Base-by-base conservation (phyloP, 2,797 vertebrate genomes). In the Anisognathus igniventris region DNA sequence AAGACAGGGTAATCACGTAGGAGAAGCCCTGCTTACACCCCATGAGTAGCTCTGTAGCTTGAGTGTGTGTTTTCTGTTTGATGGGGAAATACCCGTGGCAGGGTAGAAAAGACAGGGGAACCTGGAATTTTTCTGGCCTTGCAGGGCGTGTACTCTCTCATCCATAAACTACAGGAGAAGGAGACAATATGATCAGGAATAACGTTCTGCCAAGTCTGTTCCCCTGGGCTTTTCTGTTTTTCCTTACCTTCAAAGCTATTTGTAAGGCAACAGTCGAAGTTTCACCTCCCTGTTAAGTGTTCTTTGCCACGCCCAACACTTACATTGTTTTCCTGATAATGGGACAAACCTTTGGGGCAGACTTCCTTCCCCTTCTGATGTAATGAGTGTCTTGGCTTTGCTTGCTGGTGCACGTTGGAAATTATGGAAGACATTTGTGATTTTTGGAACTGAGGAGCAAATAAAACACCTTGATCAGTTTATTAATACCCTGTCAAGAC, bases 351-450 rank as follows among this genome's bases (percentile, higher is more conserved):
- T 88, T 89, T 72, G 5, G 1, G 54, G 28, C 50, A 72, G 50
- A 10, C 19, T 78, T 77, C 61, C 33, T 58, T 31, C n/a, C 31
- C 5, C 10, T 74, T 77, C 40, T 0, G 0, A 18, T 60, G 7
- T 61, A 72, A 61, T 25, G 11, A 25, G 48, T 68, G 28, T 66
- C 50, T 92, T 78, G 56, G 71, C 75, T 87, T 94, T 54, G 42
- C 28, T 85, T 79, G 53, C 67, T 78, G 4, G 0, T 39, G 44
- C 56, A 21, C 4, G 1, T 7, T 47, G 25, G 30, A 76, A 83
- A 40, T 25, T 2, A 50, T 31, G 24, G 67, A 79, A 73, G 53
- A 39, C 47, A 16, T 70, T 83, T 3, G 14, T 77, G 31, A 51
- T 10, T 90, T 90, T 86, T 66, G 48, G 39, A 86, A 58, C 11